Conservation (phyloP, 2,113 vertebrate species). For the Ardeotis arabs region DNA sequence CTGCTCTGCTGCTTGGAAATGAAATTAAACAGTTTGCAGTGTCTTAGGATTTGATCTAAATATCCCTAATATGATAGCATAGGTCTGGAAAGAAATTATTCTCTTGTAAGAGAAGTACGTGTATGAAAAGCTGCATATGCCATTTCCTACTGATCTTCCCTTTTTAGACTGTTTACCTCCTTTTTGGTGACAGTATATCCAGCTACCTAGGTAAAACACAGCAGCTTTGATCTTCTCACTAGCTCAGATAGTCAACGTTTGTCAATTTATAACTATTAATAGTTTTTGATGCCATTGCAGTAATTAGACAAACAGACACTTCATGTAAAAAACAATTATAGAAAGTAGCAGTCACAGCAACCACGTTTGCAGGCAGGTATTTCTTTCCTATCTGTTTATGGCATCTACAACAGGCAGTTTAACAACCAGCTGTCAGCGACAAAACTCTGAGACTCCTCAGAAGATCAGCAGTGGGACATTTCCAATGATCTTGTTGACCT, state of each 20-base stretch:
- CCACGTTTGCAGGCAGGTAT: neutral
- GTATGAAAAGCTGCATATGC: neutral
- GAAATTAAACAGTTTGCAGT: neutral
- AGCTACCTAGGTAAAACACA: neutral
- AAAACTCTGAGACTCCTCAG: neutral
- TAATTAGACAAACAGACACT: neutral
- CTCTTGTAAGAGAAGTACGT: neutral
- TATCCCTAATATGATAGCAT: neutral
- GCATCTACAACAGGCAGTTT: neutral
- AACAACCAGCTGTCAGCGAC: neutral
- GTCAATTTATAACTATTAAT: neutral
- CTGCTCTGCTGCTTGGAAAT: neutral
- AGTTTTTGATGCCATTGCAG: neutral
- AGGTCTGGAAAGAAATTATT: neutral
- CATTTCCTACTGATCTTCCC: neutral
- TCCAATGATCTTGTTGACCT: neutral
- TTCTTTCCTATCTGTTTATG: neutral
- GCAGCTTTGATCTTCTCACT: neutral
- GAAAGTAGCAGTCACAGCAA: neutral
- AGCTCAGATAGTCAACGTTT: neutral
- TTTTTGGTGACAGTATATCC: neutral
- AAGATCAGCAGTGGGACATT: neutral
- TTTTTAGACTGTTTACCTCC: neutral
- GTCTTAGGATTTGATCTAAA: neutral
- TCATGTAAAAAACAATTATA: neutral